Conservation (phyloP, 2,797 vertebrate genomes). For the Salarias fasciatus region DNA sequence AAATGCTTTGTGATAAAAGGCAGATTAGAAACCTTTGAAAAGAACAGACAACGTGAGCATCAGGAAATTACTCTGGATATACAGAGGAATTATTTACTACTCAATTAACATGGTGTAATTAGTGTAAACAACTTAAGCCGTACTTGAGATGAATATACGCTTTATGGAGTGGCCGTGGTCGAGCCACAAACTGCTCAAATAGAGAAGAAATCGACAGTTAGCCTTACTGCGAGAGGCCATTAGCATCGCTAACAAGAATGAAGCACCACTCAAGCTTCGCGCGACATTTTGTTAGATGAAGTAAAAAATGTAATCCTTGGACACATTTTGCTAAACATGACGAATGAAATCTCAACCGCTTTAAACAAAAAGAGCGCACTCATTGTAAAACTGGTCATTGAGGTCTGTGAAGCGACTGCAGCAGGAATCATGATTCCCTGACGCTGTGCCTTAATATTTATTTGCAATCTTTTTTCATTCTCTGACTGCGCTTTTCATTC, state of each 20-base stretch:
- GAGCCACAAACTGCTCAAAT: conserved; percentile 11
- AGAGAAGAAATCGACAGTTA: conserved; percentile 8
- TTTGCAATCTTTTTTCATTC: too few species aligned
- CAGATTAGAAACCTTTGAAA: conserved; percentile 7
- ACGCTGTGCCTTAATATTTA: too few species aligned
- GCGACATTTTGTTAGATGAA: too few species aligned
- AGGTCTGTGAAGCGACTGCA: too few species aligned
- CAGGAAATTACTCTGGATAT: conserved; percentile 28
- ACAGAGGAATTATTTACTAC: conserved; percentile 20
- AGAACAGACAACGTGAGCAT: conserved; percentile 22
- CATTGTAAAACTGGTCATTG: too few species aligned
- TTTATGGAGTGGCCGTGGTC: conserved; percentile 20
- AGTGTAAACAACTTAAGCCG: conserved; percentile 35
- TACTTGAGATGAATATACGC: conserved; percentile 14
- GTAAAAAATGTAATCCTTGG: too few species aligned
- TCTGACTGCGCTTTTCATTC: too few species aligned
- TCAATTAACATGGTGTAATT: conserved; percentile 46
- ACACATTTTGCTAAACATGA: too few species aligned
- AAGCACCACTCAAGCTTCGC: too few species aligned
- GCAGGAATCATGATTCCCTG: too few species aligned
- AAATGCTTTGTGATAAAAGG: conserved; percentile 19
- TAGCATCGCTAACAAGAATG: neutral
- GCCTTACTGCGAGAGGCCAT: neutral
- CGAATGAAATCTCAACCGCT: too few species aligned
- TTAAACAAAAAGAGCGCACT: too few species aligned